Conservation (phyloP, 2,888 invertebrate species). For the Scrobipalpa atriplicella region DNA sequence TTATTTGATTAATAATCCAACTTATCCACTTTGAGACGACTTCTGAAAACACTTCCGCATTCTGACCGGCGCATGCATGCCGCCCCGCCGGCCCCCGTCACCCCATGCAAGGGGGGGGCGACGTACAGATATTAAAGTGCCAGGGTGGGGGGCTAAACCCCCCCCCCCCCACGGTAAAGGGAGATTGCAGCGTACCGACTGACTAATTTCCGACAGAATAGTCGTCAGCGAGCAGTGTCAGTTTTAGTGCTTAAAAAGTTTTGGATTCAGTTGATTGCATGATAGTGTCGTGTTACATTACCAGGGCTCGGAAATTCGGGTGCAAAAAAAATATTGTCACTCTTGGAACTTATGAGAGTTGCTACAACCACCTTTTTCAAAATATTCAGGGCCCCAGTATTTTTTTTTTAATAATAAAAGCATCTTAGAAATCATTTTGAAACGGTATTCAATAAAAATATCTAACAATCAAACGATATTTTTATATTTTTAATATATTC, state of each 20-base stretch:
- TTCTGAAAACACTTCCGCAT: constrained; percentile 12
- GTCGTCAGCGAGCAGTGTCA: constrained; percentile 36
- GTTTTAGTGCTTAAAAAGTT: constrained; percentile 44
- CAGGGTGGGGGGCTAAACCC: constrained; percentile 53
- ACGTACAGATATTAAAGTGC: constrained; percentile 11
- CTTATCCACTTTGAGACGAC: neutral
- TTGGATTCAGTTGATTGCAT: neutral
- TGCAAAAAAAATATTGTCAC: no score
- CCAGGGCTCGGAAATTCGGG: no score
- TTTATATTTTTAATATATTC: no score
- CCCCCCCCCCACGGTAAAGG: constrained; percentile 40
- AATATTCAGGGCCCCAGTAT: no score
- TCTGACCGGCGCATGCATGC: neutral
- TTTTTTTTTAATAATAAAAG: no score
- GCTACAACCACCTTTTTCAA: no score
- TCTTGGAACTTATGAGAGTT: no score
- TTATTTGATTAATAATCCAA: neutral
- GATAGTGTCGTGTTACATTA: no score
- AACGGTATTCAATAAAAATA: no score
- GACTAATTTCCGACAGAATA: constrained; percentile 78
- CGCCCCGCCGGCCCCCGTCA: no score
- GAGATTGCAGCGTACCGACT: constrained; percentile 46
- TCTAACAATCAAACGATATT: no score
- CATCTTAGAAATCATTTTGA: no score
- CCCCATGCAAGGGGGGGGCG: neutral